A percentile compares a stretch with the other conserved stretches of the same genome.
Evolutionary conservation across 2,797 vertebrate species (phyloP).

Genomic region (Denticeps clupeoides): DNA sequence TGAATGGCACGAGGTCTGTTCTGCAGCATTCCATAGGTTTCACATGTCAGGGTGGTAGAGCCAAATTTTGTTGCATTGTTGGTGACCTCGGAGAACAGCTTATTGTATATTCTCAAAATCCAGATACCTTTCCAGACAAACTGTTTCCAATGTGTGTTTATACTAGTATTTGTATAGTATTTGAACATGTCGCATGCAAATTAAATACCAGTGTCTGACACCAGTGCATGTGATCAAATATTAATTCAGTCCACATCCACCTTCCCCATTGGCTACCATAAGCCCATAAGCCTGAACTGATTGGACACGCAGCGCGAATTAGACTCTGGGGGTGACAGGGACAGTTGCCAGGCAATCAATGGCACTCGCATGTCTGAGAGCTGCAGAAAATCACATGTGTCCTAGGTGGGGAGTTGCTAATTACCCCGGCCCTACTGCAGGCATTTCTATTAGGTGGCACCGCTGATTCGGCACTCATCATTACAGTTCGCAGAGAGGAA

Average conservation of each 20-base stretch:
- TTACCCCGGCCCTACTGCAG: constrained; percentile 1
- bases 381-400: constrained; percentile 9
- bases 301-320: constrained; percentile 10
- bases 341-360: constrained; percentile 24
- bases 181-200: no score
- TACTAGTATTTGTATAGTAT: no score
- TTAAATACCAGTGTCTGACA: no score
- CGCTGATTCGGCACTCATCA: constrained; percentile 8
- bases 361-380: constrained; percentile 4
- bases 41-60: no score
- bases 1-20: no score
- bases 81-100: no score
- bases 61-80: no score
- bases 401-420: constrained; percentile 13
- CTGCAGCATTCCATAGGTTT: no score
- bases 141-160: no score
- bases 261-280: not conserved
- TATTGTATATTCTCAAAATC: no score
- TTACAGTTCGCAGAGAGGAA: not conserved
- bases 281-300: constrained; percentile 1
- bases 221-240: no score
- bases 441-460: not conserved
- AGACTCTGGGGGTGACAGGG: constrained; percentile 16
- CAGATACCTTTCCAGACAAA: no score
- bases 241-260: not conserved